Evolutionary conservation across 2,888 invertebrate species (phyloP), one percentile per base, ranked within the genome.

Genomic region (Parnassius apollo): DNA sequence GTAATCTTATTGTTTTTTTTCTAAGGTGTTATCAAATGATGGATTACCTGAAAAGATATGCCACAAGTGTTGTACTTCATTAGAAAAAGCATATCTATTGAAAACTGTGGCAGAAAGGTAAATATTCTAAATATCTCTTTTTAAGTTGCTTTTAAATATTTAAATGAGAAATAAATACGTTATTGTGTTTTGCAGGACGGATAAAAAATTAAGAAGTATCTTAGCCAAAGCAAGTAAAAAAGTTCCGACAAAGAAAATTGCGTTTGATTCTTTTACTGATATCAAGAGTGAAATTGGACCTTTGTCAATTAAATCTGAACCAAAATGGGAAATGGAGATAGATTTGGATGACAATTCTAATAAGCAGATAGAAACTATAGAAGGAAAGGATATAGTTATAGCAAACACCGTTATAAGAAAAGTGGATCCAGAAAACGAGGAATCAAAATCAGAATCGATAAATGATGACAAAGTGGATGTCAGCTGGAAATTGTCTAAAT

Each of bases 101-200:
- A 92, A 92, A 81, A 89, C 87, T 65, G 82, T 91, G 56, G 92
- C 92, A 64, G 92, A 92, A 74, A 86, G 89, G 92, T 91, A 80
- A 72, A 63, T 13, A 63, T 55, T 18, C 13, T 52, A 8, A 50
- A 13, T 58, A 56, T 53, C 10, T 53, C 59, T 42, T 46, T 52
- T 9, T 25, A 22, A 10, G 9, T 35, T 42, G 3, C 25, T n/a
- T 57, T 8, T 49, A 8, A 35, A 44, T 42, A 22, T 12, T 22
- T 50, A 12, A 18, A 35, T 35, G 7, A 35, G 35, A 35, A 35
- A 35, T 7, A 35, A 35, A 35, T 3, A 1, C 1, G 4, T 50
- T 12, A 10, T 22, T 44, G 9, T 59, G 8, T 58, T 51, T 68
- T 74, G 46, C 70, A 92, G 92, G 68, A 86, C 90, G 18, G 91